A percentile compares a stretch with the other conserved stretches of the same genome.
Conservation (phyloP, 2,113 vertebrate species). For the Trichechus manatus region DNA sequence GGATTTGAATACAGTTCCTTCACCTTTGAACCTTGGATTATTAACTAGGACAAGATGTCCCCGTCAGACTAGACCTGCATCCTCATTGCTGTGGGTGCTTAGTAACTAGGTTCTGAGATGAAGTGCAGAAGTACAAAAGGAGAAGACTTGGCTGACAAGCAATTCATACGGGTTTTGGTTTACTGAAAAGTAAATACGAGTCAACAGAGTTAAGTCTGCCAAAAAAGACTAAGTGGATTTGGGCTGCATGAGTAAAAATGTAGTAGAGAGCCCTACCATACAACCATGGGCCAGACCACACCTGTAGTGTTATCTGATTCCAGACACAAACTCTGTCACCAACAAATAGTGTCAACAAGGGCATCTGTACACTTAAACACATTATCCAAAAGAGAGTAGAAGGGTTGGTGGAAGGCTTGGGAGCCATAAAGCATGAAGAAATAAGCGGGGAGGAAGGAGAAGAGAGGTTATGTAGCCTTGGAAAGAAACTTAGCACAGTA, state of each 20-base stretch:
- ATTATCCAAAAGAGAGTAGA: not conserved
- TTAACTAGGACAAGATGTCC: not conserved
- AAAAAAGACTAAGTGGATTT: not conserved
- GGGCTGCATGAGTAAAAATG: not conserved
- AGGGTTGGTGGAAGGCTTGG: too few relatives aligned
- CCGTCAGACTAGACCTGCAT: not conserved
- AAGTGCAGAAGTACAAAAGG: not conserved
- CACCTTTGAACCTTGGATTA: not conserved
- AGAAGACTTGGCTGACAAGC: not conserved
- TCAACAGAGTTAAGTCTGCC: not conserved
- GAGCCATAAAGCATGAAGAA: not conserved
- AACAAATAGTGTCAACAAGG: not conserved
- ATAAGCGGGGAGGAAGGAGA: not conserved
- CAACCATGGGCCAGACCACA: not conserved
- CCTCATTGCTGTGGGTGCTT: not conserved
- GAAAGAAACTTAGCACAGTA: not conserved
- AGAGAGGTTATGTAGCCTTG: not conserved
- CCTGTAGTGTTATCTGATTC: not conserved
- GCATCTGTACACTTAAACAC: not conserved
- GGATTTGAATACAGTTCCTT: not conserved
- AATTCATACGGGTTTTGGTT: not conserved
- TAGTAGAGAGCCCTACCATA: not conserved
- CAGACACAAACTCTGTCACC: not conserved
- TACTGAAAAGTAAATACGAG: not conserved
- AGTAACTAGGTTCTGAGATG: not conserved